Evolutionary conservation across 2,888 invertebrate genomes (phyloP).

Genomic region (Drosophila anomelani): DNA sequence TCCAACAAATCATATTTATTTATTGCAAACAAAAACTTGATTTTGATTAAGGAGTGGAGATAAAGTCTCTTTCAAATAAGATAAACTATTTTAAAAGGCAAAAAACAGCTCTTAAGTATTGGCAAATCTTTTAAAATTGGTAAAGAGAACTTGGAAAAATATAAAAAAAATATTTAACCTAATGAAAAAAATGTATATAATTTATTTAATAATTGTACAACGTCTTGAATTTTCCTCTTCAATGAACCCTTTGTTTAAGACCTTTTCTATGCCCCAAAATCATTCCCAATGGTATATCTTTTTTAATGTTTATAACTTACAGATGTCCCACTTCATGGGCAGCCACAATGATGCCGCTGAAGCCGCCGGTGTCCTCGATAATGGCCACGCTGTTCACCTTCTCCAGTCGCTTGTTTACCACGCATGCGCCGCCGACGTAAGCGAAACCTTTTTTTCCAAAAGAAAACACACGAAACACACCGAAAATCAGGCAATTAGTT

Average conservation of each 20-base stretch:
- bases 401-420: constrained; percentile 96
- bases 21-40: not conserved
- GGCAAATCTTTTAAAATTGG: too few relatives aligned
- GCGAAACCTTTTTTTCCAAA: constrained; percentile 90
- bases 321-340: constrained; percentile 98
- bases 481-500: constrained; percentile 67
- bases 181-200: too few relatives aligned
- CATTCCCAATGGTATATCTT: not conserved
- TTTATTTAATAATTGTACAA: too few relatives aligned
- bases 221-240: not conserved
- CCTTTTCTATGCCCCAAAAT: not conserved
- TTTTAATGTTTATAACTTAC: constrained; percentile 87
- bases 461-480: constrained; percentile 44
- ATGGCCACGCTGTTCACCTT: constrained; percentile 98
- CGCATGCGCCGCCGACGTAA: constrained; percentile 97
- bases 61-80: not conserved
- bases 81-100: not conserved
- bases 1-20: constrained; percentile 7
- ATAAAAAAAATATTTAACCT: too few relatives aligned
- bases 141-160: too few relatives aligned
- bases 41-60: not conserved
- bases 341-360: constrained; percentile 97
- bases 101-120: too few relatives aligned
- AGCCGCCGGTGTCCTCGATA: constrained; percentile 98
- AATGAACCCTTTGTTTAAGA: not conserved